Base-by-base conservation (phyloP, 1,140 invertebrate species). In the Pentalonia nigronervosa region DNA sequence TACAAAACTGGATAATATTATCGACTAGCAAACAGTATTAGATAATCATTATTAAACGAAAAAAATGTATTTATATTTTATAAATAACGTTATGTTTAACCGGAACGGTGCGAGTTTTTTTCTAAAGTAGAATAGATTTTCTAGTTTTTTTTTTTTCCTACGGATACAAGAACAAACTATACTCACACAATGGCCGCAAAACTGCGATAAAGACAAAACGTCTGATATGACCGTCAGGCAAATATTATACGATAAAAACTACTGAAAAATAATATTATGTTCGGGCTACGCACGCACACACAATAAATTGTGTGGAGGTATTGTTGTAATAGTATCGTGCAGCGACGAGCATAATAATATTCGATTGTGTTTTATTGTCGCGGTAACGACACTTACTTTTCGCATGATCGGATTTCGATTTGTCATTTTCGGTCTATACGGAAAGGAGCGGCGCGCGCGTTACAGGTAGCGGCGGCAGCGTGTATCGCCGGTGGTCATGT, bases 331-430 rank as follows among this genome's bases (percentile, higher is more conserved):
- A 67, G n/a, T 76, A 76, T n/a, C 60, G 30, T 76, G 60, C 60
- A 76, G 60, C n/a, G n/a, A n/a, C 60, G 11, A 76, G n/a, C 60
- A n/a, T 67, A 30, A 67, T 67, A 76, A 76, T 76, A 76, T 76
- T 76, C 30, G 60, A 76, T 76, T n/a, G 60, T 76, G 14, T 76
- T 76, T 76, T 76, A 76, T 76, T 14, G 60, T 76, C 60, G 60
- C 30, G 30, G 8, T 67, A 23, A 84, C 81, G 76, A 81, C 36
- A 84, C 81, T 84, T 84, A 84, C 81, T 84, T 84, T 84, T 84
- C 81, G 81, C 81, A 84, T 84, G 81, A 84, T 84, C 81, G 81
- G 81, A 36, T 84, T 84, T 84, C 34, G 20, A 36, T 84, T 84
- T 84, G 20, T 45, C 21, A 25, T 84, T 84, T 84, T 45, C 34